Conservation (phyloP, 92 coral and sea anemone species). For the Diadumene lineata region DNA sequence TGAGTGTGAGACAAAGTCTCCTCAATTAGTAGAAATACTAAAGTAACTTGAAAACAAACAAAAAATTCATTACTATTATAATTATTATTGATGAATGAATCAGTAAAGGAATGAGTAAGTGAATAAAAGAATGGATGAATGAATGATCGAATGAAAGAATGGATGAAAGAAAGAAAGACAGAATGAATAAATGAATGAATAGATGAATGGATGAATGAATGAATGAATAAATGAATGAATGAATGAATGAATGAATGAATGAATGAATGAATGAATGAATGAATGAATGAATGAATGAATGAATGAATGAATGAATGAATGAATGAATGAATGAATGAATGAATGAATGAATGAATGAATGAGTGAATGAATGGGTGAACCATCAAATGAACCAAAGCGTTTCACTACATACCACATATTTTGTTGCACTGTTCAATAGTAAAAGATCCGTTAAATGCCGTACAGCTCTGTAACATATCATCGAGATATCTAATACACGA, state of each 20-base stretch:
- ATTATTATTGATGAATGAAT: too few relatives aligned
- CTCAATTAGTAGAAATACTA: too few relatives aligned
- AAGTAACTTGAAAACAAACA: too few relatives aligned
- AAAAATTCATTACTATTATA: too few relatives aligned
- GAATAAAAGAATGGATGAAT: too few relatives aligned
- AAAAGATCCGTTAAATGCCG: conserved; percentile 51
- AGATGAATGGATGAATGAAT: too few relatives aligned
- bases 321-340: neutral
- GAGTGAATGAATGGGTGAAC: neutral
- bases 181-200: neutral
- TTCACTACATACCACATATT: conserved; percentile 64
- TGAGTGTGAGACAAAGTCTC: too few relatives aligned
- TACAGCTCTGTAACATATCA: conserved; percentile 65
- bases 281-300: neutral
- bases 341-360: neutral
- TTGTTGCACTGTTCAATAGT: conserved; percentile 55
- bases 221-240: too few relatives aligned
- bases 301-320: too few relatives aligned
- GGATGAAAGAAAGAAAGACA: neutral
- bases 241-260: neutral
- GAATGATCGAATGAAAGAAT: neutral
- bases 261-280: neutral
- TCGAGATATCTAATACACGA: conserved; percentile 66
- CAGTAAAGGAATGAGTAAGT: too few relatives aligned
- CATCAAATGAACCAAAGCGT: too few relatives aligned